Conservation (phyloP, 2,113 vertebrate genomes). For the Pseudorhombus dupliciocellatus region DNA sequence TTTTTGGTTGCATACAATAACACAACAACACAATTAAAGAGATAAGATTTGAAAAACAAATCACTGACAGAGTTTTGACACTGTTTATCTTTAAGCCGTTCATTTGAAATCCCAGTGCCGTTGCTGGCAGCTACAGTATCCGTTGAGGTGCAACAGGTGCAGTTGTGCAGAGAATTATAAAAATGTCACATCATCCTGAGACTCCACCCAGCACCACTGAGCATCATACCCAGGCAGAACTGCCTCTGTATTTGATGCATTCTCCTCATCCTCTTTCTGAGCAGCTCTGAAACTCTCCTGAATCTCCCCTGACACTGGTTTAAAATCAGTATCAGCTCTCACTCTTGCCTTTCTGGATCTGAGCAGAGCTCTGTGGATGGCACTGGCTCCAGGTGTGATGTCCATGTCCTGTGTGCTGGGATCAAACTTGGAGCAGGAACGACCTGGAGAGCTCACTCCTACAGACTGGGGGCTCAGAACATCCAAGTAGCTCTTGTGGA, state of each 20-base stretch:
- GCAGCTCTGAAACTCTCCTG: conserved; percentile 1
- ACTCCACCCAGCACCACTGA: conserved; percentile 75
- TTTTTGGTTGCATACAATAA: no score
- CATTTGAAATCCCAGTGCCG: neutral
- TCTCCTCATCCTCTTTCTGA: conserved; percentile 16
- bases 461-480: neutral
- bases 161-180: conserved; percentile 42
- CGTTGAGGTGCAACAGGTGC: neutral
- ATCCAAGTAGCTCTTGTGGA: conserved; percentile 11
- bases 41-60: neutral
- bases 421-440: neutral
- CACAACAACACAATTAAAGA: neutral
- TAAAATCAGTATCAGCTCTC: neutral
- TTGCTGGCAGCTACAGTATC: neutral
- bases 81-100: no score
- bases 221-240: conserved; percentile 60
- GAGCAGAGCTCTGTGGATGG: conserved; percentile 50
- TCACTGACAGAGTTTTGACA: no score
- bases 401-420: neutral
- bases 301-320: conserved; percentile 6
- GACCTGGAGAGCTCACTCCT: conserved; percentile 16
- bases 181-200: conserved; percentile 73
- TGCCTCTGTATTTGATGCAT: neutral
- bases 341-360: conserved; percentile 43
- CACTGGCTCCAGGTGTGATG: neutral